A percentile compares a stretch with the other conserved stretches of the same genome.
Conservation (phyloP, 2,888 invertebrate species). For the Nomada fabriciana region DNA sequence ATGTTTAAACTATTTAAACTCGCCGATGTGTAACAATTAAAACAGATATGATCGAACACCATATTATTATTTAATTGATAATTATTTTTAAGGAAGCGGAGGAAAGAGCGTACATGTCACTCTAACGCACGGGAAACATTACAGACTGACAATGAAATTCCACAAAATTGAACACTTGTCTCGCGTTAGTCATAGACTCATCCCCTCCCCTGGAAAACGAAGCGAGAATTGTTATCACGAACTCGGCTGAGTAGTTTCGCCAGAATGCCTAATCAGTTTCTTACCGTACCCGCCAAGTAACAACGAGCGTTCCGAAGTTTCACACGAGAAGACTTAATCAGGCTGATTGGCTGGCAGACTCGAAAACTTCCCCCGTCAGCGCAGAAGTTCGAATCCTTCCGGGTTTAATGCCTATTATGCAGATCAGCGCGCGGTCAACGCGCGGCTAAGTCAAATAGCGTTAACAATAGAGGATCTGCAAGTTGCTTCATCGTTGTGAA, state of each 20-base stretch:
- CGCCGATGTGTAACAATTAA: too few species aligned
- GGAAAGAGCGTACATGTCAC: too few species aligned
- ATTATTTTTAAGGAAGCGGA: too few species aligned
- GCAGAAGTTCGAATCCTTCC: constrained; percentile 60
- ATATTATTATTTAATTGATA: too few species aligned
- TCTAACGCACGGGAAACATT: too few species aligned
- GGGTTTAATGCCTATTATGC: constrained; percentile 69
- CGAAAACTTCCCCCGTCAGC: constrained; percentile 50
- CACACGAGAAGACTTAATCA: constrained; percentile 50
- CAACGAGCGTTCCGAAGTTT: constrained; percentile 20
- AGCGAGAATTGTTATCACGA: not conserved
- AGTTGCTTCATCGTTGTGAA: constrained; percentile 75
- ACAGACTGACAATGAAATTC: too few species aligned
- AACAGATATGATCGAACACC: too few species aligned
- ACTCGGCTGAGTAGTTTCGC: not conserved
- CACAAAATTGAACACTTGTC: too few species aligned
- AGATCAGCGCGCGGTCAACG: constrained; percentile 72
- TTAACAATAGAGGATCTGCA: constrained; percentile 79
- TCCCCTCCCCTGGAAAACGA: too few species aligned
- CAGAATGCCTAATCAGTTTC: constrained; percentile 35
- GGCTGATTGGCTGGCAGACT: constrained; percentile 19
- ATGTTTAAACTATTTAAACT: too few species aligned
- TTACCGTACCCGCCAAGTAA: constrained; percentile 10
- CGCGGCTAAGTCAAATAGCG: constrained; percentile 77
- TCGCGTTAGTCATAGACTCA: too few species aligned